Evolutionary conservation across 2,113 vertebrate species (phyloP), one percentile per base, ranked within the genome.

Genomic region (Motacilla tschutschensis): DNA sequence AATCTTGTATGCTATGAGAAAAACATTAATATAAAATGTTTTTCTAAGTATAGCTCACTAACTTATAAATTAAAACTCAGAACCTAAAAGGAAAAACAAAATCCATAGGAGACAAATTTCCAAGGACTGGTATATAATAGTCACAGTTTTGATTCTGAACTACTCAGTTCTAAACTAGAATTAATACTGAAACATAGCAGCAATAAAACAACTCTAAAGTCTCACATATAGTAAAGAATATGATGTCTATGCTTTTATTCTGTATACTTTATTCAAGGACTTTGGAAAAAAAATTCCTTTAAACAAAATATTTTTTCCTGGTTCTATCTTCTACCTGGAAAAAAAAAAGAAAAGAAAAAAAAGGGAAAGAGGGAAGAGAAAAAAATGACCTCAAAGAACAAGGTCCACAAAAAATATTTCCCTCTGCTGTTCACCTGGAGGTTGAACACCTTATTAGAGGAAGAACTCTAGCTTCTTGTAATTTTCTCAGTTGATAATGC

Each of bases 81-180:
- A 81, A 29, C 22, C 29, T 43, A 33, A 80, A 77, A 63, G 17
- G 19, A 77, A 70, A 92, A 89, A 8, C 14, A 82, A 87, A 84
- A 73, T 44, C 25, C 10, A 8, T 11, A 67, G 28, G n/a, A 78
- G 35, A 70, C 51, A 55, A 80, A 80, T 44, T 64, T 26, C 28
- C 15, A 35, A 71, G 25, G 31, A 44, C 10, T 16, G 35, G 28
- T 44, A 83, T 13, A 71, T 44, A 78, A 77, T 14, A 50, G 43
- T n/a, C 33, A 33, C 33, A 20, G 12, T 7, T 83, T 78, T 86
- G n/a, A 77, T 53, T 66, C 33, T 41, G 20, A 71, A 55, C 19
- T 54, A 31, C 28, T 85, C 21, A 48, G 12, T 66, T 83, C 24
- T 83, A 71, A 64, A 47, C 8, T 17, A 51, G 28, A 77, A 82